Conservation (phyloP, 2,888 invertebrate genomes). For the Sclerodermus sp. region DNA sequence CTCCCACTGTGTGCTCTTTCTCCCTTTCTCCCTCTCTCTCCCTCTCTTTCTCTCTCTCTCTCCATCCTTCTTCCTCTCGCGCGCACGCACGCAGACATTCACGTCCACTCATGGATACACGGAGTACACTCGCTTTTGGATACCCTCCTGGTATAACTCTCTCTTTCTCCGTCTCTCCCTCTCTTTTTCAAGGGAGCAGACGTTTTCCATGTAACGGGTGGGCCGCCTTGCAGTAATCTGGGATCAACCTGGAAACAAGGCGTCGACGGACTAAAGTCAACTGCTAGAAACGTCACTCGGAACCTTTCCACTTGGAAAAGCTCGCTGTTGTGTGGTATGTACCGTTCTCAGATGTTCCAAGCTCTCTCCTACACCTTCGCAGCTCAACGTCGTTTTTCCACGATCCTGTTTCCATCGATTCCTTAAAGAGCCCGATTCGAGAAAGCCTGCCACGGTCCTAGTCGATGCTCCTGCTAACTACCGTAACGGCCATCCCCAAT, state of each 20-base stretch:
- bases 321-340: no score
- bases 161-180: not conserved
- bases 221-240: slow-evolving; percentile 5
- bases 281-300: not conserved
- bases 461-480: no score
- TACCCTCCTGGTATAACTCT: not conserved
- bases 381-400: not conserved
- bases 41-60: slow-evolving; percentile 21
- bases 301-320: not conserved
- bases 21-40: slow-evolving; percentile 19
- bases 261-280: slow-evolving; percentile 1
- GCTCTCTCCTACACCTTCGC: not conserved
- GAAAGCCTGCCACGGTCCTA: no score
- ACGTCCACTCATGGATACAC: no score
- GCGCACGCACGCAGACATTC: slow-evolving; percentile 3
- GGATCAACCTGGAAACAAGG: slow-evolving; percentile 14
- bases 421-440: no score
- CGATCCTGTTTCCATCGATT: no score
- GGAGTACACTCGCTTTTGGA: no score
- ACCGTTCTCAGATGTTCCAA: not conserved
- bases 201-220: slow-evolving; percentile 10
- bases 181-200: not conserved
- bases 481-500: no score
- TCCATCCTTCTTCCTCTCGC: slow-evolving; percentile 5
- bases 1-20: slow-evolving; percentile 40